phyloP scores from a whole-genome alignment of 2,113 vertebrate genomes.

The Orycteropus afer region DNA sequence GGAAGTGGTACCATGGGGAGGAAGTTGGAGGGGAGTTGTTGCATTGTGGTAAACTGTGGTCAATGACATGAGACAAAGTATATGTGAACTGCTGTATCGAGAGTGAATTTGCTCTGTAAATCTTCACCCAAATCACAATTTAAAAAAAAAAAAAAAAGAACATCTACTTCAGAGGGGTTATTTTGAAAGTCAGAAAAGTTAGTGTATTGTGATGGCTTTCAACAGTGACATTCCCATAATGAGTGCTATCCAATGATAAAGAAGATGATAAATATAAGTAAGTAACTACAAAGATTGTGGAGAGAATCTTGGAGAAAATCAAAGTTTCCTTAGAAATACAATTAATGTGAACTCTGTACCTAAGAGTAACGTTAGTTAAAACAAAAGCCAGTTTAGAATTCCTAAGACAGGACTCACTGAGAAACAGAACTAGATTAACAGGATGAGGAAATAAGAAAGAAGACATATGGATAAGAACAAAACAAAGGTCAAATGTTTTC shows the following conservation, averaged over 20 bases:
- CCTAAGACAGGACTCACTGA: not conserved
- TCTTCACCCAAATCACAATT: no score
- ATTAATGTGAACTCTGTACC: not conserved
- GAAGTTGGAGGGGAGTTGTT: no score
- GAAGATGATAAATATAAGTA: not conserved
- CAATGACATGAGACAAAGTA: no score
- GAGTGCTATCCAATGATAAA: not conserved
- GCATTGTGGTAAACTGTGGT: no score
- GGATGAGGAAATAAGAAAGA: not conserved
- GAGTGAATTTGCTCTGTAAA: no score
- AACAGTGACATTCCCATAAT: not conserved
- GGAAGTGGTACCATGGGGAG: no score
- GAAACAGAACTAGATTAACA: not conserved
- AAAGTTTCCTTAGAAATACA: not conserved
- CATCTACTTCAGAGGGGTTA: not conserved
- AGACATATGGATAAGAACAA: not conserved
- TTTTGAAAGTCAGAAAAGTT: not conserved
- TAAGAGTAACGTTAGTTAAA: not conserved
- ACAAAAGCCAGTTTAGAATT: not conserved
- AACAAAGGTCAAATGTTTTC: not conserved
- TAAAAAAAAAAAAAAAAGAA: no score
- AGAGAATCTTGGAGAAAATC: not conserved
- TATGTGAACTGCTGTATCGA: no score
- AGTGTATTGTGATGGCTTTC: not conserved
- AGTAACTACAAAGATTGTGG: not conserved